Evolutionary conservation across 1,140 invertebrate species (phyloP), one percentile per base, ranked within the genome.

Genomic region (Drosophila ogumai): DNA sequence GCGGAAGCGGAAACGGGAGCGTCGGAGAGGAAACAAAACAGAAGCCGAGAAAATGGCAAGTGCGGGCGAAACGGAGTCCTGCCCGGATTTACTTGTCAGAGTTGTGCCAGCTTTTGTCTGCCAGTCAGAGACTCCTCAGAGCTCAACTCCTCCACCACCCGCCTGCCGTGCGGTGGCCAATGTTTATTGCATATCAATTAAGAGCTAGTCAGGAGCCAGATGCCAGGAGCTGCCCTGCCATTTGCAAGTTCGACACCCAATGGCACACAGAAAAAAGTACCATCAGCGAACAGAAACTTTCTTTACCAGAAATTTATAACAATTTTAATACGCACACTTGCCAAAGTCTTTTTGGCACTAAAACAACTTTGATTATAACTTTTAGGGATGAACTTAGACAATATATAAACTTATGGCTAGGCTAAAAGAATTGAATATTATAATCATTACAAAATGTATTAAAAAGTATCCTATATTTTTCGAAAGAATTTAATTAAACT

Each of bases 111-210:
- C 64, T 60, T 81, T 81, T 79, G 52, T 49, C 65, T 78, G 82
- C 78, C 79, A 79, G 69, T 86, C 68, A 47, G 25, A 28, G 25
- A 28, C 46, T 47, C 46, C 46, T 47, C 13, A 49, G 41, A 43
- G 65, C 67, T 84, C 63, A 22, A 63, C 36, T 69, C 46, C 61
- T 36, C 52, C 50, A 49, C 59, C 17, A n/a, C 12, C 43, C 47
- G 7, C 19, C 60, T 34, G 28, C 68, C 41, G 63, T 73, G 74
- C 66, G 47, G 9, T 71, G 67, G 49, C 61, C 82, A 82, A 88
- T 87, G 82, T 86, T 86, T 86, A 87, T 86, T 87, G 82, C 82
- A 86, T 86, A 86, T 86, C 82, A 86, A 86, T 86, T 86, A 86
- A 60, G 61, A 58, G 69, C 59, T 61, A 72, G 64, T 43, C 52